Evolutionary conservation across 2,888 invertebrate species (phyloP).

Genomic region (Sympetrum striolatum): DNA sequence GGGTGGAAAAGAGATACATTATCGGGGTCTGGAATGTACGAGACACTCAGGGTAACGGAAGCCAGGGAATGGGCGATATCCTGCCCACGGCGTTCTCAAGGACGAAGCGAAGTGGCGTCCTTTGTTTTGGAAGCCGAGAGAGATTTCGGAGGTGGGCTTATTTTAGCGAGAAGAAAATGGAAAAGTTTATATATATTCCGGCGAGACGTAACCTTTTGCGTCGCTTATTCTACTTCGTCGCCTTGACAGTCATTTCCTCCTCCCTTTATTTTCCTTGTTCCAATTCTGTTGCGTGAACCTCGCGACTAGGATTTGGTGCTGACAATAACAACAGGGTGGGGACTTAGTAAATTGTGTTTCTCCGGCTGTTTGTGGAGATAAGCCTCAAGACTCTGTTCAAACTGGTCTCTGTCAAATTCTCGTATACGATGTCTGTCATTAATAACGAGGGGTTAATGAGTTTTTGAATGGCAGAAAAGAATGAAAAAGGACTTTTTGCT

Average conservation of each 20-base stretch:
- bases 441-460: too few species aligned
- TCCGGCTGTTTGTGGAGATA: background rate
- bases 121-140: background rate
- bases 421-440: background rate
- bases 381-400: background rate
- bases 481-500: too few species aligned
- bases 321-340: background rate
- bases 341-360: background rate
- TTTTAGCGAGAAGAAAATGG: background rate
- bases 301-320: background rate
- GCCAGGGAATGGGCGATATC: background rate
- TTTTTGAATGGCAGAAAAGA: too few species aligned
- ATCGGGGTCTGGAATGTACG: background rate
- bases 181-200: background rate
- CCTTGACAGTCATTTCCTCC: background rate
- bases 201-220: background rate
- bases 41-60: background rate
- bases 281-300: background rate
- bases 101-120: background rate
- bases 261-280: background rate
- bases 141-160: background rate
- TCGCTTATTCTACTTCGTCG: background rate
- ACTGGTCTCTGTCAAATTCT: background rate
- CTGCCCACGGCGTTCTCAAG: background rate
- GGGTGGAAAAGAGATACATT: background rate